phyloP scores from a whole-genome alignment of 2,113 vertebrate genomes.

The Microcebus murinus region DNA sequence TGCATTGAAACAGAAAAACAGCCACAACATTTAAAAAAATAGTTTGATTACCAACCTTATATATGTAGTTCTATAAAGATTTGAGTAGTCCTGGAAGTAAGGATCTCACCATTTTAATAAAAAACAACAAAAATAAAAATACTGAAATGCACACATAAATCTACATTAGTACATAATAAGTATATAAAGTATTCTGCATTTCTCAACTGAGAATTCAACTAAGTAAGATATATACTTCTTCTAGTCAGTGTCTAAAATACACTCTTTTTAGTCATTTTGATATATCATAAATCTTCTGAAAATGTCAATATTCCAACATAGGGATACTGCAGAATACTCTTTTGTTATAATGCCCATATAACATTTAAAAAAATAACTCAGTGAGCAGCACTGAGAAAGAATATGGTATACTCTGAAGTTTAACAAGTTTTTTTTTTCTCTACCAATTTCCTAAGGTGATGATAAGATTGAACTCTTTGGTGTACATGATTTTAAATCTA shows the following conservation, averaged over 20 bases:
- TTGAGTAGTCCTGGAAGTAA: not conserved
- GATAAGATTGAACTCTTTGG: constrained; percentile 19
- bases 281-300: not conserved
- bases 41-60: not conserved
- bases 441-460: constrained; percentile 43
- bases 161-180: not conserved
- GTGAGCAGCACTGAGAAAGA: not conserved
- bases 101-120: not conserved
- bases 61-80: not conserved
- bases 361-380: not conserved
- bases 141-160: not conserved
- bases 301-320: constrained; percentile 22
- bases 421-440: not conserved
- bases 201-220: not conserved
- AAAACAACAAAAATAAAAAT: not conserved
- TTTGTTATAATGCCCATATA: not conserved
- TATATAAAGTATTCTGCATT: not conserved
- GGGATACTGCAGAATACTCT: not conserved
- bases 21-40: not conserved
- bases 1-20: not conserved
- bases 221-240: not conserved
- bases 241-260: not conserved
- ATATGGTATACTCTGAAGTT: not conserved
- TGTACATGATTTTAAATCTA: constrained; percentile 8
- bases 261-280: not conserved